Percentiles rank a stretch among this genome's conserved stretches.
Evolutionary conservation across 2,113 vertebrate species (phyloP).

Genomic region (Istiophorus platypterus): DNA sequence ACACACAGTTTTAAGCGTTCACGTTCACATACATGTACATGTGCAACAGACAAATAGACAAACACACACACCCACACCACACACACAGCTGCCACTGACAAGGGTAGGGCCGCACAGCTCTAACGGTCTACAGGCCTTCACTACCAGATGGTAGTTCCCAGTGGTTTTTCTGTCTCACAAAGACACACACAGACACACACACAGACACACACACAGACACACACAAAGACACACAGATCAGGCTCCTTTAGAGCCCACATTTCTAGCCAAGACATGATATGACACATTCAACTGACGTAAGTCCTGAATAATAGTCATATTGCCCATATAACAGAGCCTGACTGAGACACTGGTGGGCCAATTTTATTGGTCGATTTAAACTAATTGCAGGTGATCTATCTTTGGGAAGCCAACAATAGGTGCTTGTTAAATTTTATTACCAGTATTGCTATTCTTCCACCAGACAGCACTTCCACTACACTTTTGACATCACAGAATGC

Average conservation of each 20-base stretch:
- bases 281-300: neutral
- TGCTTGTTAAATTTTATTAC: neutral
- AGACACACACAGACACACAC: conserved; percentile 25
- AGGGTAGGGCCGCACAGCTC: conserved; percentile 57
- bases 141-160: conserved; percentile 75
- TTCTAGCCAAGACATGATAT: neutral
- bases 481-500: too few relatives aligned
- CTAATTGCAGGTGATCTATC: neutral
- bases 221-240: conserved; percentile 31
- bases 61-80: conserved; percentile 24
- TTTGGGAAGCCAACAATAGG: neutral
- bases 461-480: too few relatives aligned
- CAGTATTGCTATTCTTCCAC: neutral
- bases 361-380: neutral
- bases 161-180: conserved; percentile 37
- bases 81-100: conserved; percentile 80
- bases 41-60: too few relatives aligned
- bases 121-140: conserved; percentile 75
- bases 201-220: conserved; percentile 12
- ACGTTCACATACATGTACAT: neutral
- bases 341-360: neutral
- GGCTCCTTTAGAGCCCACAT: neutral
- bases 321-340: conserved; percentile 26
- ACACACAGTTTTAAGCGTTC: neutral
- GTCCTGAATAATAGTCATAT: conserved; percentile 3